Base-by-base conservation (phyloP, 2,797 vertebrate species). In the Brotula barbata region DNA sequence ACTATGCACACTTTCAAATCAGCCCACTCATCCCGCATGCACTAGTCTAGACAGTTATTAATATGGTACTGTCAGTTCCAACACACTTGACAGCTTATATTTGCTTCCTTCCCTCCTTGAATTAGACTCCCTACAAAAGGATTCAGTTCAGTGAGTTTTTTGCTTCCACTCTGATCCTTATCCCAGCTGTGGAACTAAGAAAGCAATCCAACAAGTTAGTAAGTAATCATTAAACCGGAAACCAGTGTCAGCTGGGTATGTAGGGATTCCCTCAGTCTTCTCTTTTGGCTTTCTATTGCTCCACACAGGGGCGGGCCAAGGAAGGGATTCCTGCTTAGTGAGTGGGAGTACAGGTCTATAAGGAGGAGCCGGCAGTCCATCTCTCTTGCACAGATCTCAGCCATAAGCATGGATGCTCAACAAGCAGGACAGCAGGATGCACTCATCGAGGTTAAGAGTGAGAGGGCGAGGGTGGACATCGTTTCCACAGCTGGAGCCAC, bases 311-410 rank as follows among this genome's bases (percentile, higher is more conserved):
- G 73, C 0, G 64, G 68, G 33, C 17, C 2, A 1, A 28, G 16
- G 21, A 1, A 7, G 59, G 64, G 61, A 77, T 81, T 81, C 68
- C 74, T 73, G 60, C 45, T 52, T 39, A 6, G 41, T 68, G 75
- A 41, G 84, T 85, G 80, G 84, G 82, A 69, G 39, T 73, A 47
- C 12, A 2, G 6, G 11, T 0, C 33, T 83, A 83, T 84, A 85
- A 81, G 61, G 79, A 56, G 28, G 7, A 7, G 19, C 9, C 7
- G 13, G 6, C 13, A 56, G 2, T 0, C 15, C 9, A 1, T 16
- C 6, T 67, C 10, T 21, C 47, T 6, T 17, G 2, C 15, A 56
- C 11, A 44, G 40, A 45, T 44, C 15, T 47, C 64, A 71, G 25
- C 21, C 13, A 66, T 28, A 46, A 83, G 34, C 1, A 85, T 84